These are phyloP conservation scores for Eristalis intricaria DNA, from an alignment of 2,888 invertebrate genomes.

Conservation along the genomic window DNA sequence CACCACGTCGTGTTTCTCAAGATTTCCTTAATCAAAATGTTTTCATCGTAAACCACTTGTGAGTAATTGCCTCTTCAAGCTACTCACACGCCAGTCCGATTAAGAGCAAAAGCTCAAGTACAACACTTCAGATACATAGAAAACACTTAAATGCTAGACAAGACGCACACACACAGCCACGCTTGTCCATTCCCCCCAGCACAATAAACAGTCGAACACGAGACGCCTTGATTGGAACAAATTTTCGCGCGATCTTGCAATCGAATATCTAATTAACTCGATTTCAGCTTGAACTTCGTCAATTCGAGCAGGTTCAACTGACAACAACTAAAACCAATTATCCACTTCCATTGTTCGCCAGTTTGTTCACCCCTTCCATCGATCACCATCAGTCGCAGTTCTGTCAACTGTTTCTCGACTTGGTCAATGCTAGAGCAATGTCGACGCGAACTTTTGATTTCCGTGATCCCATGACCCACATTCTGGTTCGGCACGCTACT, in stretches of 20 bases:
- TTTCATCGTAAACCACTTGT: not conserved
- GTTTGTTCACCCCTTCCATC: not conserved
- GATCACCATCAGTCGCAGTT: not conserved
- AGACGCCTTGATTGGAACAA: not conserved
- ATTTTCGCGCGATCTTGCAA: not conserved
- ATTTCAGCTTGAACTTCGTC: not conserved
- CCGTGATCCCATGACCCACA: constrained; percentile 4
- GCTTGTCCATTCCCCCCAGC: too few species aligned
- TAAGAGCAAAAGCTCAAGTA: not conserved
- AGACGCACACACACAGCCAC: too few species aligned
- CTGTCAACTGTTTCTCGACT: not conserved
- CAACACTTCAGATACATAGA: not conserved
- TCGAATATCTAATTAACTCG: not conserved
- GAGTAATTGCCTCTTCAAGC: not conserved
- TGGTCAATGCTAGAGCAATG: not conserved
- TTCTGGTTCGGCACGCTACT: not conserved
- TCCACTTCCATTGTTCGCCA: not conserved
- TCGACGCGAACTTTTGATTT: not conserved
- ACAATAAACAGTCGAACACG: not conserved
- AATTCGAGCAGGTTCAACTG: not conserved
- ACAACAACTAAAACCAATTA: not conserved
- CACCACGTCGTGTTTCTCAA: not conserved
- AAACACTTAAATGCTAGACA: not conserved
- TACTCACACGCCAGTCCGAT: not conserved
- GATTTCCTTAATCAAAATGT: not conserved